Conservation (phyloP, 30 jellyfish, hydroid and myxozoan species). For the Morbakka virulenta region DNA sequence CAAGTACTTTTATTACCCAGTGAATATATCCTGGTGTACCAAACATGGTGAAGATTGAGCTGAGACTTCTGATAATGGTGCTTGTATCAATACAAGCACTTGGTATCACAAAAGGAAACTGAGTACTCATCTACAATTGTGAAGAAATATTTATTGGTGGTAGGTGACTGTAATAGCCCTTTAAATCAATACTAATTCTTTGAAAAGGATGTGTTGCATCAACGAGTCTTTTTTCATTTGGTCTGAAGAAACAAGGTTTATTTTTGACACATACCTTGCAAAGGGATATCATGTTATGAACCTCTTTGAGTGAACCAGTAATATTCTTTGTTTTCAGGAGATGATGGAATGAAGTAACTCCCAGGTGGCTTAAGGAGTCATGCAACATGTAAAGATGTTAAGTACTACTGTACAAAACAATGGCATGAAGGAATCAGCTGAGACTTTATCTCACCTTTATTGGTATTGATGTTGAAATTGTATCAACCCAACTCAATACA, state of each 20-base stretch:
- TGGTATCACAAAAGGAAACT: slow-evolving; percentile 7
- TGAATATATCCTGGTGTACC: slow-evolving; percentile 53
- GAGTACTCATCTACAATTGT: slow-evolving; percentile 28
- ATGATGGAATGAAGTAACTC: too few relatives aligned
- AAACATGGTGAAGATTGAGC: slow-evolving; percentile 7
- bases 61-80: slow-evolving; percentile 35
- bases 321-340: too few relatives aligned
- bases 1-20: too few relatives aligned
- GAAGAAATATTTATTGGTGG: background rate
- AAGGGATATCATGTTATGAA: too few relatives aligned
- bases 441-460: slow-evolving; percentile 14
- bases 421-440: slow-evolving; percentile 16
- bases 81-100: slow-evolving; percentile 11
- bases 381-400: slow-evolving; percentile 13
- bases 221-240: background rate
- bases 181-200: slow-evolving; percentile 10
- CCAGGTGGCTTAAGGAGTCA: slow-evolving; percentile 67
- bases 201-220: slow-evolving; percentile 34
- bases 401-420: slow-evolving; percentile 14
- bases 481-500: slow-evolving; percentile 51
- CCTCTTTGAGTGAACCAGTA: too few relatives aligned
- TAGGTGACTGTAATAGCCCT: slow-evolving; percentile 14
- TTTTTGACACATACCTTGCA: too few relatives aligned
- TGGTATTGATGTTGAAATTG: slow-evolving; percentile 42
- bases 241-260: too few relatives aligned